Conservation (phyloP, 1,140 invertebrate genomes). For the Achroia grisella region DNA sequence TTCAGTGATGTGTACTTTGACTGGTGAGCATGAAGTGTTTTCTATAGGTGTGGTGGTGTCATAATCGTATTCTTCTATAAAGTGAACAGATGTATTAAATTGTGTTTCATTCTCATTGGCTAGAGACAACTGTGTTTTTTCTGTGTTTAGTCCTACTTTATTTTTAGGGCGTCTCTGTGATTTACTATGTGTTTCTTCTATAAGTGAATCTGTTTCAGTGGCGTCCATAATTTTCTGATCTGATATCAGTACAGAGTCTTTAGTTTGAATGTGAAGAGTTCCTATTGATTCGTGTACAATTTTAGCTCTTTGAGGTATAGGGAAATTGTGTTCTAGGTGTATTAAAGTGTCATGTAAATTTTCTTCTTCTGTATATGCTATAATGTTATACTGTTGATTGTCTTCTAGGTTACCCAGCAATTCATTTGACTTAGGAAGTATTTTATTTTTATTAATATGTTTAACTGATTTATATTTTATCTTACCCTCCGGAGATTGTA, state of each 20-base stretch:
- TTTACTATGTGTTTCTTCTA: no score
- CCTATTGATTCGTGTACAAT: constrained; percentile 3
- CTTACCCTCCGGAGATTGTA: constrained; percentile 28
- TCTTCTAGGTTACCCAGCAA: constrained; percentile 24
- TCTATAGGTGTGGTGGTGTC: constrained; percentile 1
- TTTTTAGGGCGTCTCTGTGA: constrained; percentile 1
- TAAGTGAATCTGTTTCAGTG: no score
- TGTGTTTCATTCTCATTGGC: constrained; percentile 32
- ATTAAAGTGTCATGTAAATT: constrained; percentile 9
- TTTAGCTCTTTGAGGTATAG: no score
- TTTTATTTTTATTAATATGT: constrained; percentile 33
- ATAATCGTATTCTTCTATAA: constrained; percentile 17
- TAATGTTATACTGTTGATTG: constrained; percentile 21
- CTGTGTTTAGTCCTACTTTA: background rate
- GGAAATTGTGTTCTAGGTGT: constrained; percentile 2
- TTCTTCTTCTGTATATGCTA: constrained; percentile 20
- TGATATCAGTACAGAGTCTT: constrained; percentile 17
- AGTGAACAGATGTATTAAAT: constrained; percentile 25
- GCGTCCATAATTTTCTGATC: constrained; percentile 33
- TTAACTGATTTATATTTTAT: constrained; percentile 29
- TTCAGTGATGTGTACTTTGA: constrained; percentile 5
- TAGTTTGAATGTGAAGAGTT: background rate
- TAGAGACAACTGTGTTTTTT: constrained; percentile 25
- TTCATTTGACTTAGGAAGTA: constrained; percentile 31
- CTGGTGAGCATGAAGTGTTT: background rate